Percentiles rank a stretch among this genome's conserved stretches.
Evolutionary conservation across 1,140 invertebrate genomes (phyloP).

Genomic region (Lamellibrachia luymesi): DNA sequence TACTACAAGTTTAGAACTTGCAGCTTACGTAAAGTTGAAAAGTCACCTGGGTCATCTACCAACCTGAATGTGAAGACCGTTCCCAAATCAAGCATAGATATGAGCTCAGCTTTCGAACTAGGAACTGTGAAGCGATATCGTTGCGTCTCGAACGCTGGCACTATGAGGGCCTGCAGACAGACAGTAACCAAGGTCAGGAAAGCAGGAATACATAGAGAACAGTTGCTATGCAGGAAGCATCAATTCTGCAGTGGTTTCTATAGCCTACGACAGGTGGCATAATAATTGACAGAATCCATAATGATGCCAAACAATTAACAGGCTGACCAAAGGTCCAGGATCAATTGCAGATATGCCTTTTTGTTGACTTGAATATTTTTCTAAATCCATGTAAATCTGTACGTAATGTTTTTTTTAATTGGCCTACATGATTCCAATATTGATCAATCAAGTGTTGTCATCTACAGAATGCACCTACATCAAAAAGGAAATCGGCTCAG

Average conservation of each 20-base stretch:
- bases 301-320: background rate
- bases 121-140: conserved; percentile 81
- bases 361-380: too few species aligned
- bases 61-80: conserved; percentile 80
- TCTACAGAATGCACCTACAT: too few species aligned
- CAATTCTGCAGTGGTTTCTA: background rate
- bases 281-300: background rate
- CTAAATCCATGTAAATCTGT: too few species aligned
- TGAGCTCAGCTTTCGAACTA: conserved; percentile 73
- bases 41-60: conserved; percentile 45
- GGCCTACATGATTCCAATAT: too few species aligned
- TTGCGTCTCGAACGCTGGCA: conserved; percentile 90
- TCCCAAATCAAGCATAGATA: conserved; percentile 73
- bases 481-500: too few species aligned
- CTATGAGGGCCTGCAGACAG: conserved; percentile 72
- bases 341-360: too few species aligned
- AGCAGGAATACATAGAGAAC: too few species aligned
- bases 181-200: background rate
- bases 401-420: too few species aligned
- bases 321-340: background rate
- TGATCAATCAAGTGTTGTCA: too few species aligned
- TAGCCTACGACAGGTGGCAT: background rate
- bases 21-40: background rate
- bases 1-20: background rate
- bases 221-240: too few species aligned